These are phyloP conservation scores for Onchidella celtica DNA, from an alignment of 2,888 invertebrate genomes.

Conservation along the genomic window DNA sequence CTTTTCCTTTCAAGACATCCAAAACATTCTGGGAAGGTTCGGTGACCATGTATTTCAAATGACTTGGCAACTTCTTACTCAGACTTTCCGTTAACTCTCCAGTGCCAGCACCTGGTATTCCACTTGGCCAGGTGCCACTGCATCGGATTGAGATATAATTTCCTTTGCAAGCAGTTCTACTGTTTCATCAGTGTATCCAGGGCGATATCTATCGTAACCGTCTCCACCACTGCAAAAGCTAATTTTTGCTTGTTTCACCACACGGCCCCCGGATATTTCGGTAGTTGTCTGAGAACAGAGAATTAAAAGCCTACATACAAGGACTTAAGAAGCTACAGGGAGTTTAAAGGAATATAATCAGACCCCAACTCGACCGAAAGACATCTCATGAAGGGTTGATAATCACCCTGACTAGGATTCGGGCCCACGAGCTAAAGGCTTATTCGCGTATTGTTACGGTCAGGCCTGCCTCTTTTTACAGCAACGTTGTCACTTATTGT, in stretches of 20 bases:
- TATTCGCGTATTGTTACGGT: no score
- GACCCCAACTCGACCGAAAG: no score
- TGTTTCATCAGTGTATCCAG: conserved; percentile 62
- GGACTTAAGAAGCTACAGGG: no score
- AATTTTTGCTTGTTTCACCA: background rate
- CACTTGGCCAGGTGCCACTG: background rate
- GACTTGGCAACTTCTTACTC: conserved; percentile 6
- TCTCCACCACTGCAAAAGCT: conserved; percentile 51
- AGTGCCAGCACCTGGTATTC: conserved; percentile 66
- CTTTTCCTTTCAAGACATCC: conserved; percentile 51
- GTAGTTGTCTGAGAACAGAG: background rate
- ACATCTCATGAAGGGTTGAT: no score
- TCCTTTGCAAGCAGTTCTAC: conserved; percentile 44
- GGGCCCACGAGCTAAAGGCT: no score
- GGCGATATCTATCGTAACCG: conserved; percentile 59
- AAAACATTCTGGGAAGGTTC: conserved; percentile 65
- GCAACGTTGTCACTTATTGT: no score
- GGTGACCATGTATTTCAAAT: conserved; percentile 58
- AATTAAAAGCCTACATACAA: no score
- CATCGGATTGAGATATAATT: background rate
- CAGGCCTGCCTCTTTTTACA: no score
- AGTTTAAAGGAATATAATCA: no score
- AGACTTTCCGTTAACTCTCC: conserved; percentile 62
- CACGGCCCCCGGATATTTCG: background rate
- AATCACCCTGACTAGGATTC: no score